Percentiles rank a stretch among this genome's conserved stretches.
These are phyloP conservation scores for Cantharis lateralis DNA, from an alignment of 2,888 invertebrate genomes.

Conservation along the genomic window DNA sequence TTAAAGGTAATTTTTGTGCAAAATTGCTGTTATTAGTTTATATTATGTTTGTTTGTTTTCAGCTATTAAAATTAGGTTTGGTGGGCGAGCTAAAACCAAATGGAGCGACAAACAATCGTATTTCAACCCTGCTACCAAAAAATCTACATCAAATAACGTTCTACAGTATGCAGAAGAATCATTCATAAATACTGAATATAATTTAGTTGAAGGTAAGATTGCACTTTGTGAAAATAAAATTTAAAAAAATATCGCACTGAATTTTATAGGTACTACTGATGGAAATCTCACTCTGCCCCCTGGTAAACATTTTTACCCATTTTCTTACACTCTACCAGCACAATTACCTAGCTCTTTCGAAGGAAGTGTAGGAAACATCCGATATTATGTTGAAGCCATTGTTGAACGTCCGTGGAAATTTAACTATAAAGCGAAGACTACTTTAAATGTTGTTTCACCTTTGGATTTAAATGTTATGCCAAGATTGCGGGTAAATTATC, in stretches of 20 bases:
- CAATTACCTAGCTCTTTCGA: conserved; percentile 42
- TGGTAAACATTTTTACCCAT: conserved; percentile 46
- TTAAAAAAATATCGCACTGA: not conserved
- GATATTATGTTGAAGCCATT: conserved; percentile 40
- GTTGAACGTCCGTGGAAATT: conserved; percentile 46
- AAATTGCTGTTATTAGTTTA: not conserved
- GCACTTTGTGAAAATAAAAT: not conserved
- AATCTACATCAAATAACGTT: not conserved
- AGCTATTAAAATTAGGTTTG: conserved; percentile 18
- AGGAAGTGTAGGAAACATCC: conserved; percentile 39
- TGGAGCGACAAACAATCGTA: conserved; percentile 11
- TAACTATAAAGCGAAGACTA: conserved; percentile 42
- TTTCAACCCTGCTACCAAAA: not conserved
- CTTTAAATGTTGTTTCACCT: conserved; percentile 40
- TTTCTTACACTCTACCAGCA: conserved; percentile 38
- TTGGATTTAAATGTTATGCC: conserved; percentile 36
- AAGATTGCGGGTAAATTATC: conserved; percentile 15
- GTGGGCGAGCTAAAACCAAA: conserved; percentile 16
- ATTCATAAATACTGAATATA: not conserved
- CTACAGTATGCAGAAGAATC: not conserved
- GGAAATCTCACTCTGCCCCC: conserved; percentile 34
- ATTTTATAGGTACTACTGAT: conserved; percentile 35
- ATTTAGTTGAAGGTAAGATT: not conserved
- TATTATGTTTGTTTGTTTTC: not conserved
- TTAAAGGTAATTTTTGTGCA: not conserved